phyloP scores from a whole-genome alignment of 2,888 invertebrate genomes.

The Ormyrus thymus region DNA sequence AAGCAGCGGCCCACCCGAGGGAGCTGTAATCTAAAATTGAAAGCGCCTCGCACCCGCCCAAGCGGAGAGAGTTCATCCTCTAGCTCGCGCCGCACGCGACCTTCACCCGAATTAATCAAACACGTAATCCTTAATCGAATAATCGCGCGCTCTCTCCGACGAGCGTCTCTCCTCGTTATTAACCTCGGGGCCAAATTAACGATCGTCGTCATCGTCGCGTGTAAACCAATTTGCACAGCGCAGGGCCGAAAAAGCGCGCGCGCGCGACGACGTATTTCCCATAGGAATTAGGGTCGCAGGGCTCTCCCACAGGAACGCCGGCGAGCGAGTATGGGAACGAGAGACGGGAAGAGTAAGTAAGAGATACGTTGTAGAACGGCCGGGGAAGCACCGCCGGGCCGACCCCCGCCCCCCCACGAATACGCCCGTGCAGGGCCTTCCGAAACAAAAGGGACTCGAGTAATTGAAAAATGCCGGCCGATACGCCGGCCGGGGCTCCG shows the following conservation, averaged over 20 bases:
- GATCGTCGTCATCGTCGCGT: constrained; percentile 51
- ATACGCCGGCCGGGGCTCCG: neutral
- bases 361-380: neutral
- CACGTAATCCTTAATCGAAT: constrained; percentile 31
- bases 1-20: no score
- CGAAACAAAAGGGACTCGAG: constrained; percentile 46
- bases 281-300: constrained; percentile 69
- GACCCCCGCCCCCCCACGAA: neutral
- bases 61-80: neutral
- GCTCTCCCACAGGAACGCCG: constrained; percentile 69
- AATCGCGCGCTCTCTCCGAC: constrained; percentile 21
- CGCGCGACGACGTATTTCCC: constrained; percentile 71
- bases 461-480: constrained; percentile 47
- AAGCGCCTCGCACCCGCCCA: no score
- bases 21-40: constrained; percentile 2
- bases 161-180: constrained; percentile 7
- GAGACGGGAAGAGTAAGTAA: constrained; percentile 21
- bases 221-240: constrained; percentile 74
- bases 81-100: neutral
- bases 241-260: constrained; percentile 59
- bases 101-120: constrained; percentile 17
- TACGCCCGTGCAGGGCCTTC: neutral
- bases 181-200: no score
- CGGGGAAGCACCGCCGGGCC: constrained; percentile 34
- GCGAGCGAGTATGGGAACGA: constrained; percentile 42